phyloP scores from a whole-genome alignment of 2,797 vertebrate genomes.

The Girardinus metallicus region DNA sequence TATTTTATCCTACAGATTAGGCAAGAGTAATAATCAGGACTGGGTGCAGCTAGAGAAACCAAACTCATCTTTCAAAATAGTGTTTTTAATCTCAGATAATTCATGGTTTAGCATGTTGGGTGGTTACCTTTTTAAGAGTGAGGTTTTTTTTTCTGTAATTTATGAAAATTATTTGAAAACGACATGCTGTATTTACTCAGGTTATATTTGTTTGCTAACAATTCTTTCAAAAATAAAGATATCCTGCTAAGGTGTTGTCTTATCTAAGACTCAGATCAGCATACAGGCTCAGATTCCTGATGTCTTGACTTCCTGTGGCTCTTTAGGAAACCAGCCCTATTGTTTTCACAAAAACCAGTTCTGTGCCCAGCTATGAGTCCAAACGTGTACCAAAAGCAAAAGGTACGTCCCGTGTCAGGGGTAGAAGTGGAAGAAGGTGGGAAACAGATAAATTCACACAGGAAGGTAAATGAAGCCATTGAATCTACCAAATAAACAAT shows the following conservation, averaged over 20 bases:
- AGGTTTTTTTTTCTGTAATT: not conserved
- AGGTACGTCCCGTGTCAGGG: not conserved
- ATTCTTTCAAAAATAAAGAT: not conserved
- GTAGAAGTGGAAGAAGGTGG: not conserved
- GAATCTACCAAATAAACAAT: too few species aligned
- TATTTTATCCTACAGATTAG: not conserved
- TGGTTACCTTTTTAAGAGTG: not conserved
- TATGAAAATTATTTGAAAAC: not conserved
- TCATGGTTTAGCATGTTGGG: not conserved
- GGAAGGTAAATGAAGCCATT: not conserved
- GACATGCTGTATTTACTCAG: not conserved
- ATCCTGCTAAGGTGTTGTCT: not conserved
- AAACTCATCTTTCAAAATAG: not conserved
- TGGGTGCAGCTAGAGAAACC: not conserved
- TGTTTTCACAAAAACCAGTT: not conserved
- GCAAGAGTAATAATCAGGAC: not conserved
- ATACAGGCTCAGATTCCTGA: not conserved
- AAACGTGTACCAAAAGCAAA: not conserved
- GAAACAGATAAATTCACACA: not conserved
- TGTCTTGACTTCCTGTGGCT: not conserved
- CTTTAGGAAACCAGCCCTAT: not conserved
- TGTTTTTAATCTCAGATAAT: not conserved
- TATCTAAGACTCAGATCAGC: not conserved
- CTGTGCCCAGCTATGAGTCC: not conserved
- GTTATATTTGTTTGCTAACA: not conserved